Conservation (phyloP, 1,140 invertebrate species). For the Meteorus sp. region DNA sequence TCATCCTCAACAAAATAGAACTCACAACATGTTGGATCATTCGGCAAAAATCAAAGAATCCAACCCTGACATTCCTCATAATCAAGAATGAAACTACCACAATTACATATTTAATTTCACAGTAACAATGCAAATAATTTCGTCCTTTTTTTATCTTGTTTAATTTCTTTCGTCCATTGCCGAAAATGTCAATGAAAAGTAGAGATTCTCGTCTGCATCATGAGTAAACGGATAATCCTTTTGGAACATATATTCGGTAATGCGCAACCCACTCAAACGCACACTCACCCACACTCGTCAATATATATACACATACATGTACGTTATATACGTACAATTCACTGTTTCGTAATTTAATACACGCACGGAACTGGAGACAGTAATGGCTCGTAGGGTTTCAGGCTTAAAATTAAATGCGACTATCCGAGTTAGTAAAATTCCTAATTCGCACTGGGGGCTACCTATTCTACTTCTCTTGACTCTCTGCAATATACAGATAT, state of each 20-base stretch:
- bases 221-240: slow-evolving; percentile 34
- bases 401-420: slow-evolving; percentile 61
- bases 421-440: slow-evolving; percentile 60
- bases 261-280: slow-evolving; percentile 11
- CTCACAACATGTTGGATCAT: no score
- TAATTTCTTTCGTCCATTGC: no score
- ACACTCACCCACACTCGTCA: slow-evolving; percentile 32
- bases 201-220: neutral
- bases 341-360: slow-evolving; percentile 53
- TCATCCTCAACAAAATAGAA: no score
- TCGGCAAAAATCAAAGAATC: no score
- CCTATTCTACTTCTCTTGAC: neutral
- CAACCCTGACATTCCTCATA: no score
- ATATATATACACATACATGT: no score
- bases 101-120: no score
- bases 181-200: no score
- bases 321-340: slow-evolving; percentile 25
- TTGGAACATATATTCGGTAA: slow-evolving; percentile 33
- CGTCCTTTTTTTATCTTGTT: no score
- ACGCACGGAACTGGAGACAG: slow-evolving; percentile 53
- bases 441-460: slow-evolving; percentile 55
- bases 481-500: no score
- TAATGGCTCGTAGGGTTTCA: slow-evolving; percentile 59
- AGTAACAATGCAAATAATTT: no score
- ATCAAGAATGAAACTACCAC: no score